Evolutionary conservation across 30 jellyfish, hydroid and myxozoan species (phyloP).

Genomic region (Sanderia malayensis): DNA sequence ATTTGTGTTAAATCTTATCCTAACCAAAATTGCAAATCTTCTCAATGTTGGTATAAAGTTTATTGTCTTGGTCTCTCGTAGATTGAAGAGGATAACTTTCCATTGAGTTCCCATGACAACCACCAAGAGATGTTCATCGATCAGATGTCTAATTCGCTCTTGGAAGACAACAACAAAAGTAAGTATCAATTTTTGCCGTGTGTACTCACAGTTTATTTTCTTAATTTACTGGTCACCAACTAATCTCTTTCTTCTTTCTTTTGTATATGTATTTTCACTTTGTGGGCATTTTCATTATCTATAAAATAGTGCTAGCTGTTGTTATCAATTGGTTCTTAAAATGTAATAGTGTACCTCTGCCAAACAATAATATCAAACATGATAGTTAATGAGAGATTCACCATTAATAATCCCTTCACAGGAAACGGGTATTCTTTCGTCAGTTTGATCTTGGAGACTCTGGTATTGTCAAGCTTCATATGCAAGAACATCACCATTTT

Average conservation of each 20-base stretch:
- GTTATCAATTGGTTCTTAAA: not conserved
- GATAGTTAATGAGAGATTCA: not conserved
- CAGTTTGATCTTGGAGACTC: conserved; percentile 2
- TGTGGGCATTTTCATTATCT: not conserved
- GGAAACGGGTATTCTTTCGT: not conserved
- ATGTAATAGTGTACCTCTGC: not conserved
- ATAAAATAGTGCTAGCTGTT: not conserved
- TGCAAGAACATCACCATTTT: conserved; percentile 1
- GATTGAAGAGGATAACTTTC: conserved; percentile 1
- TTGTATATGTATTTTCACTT: not conserved
- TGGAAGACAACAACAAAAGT: conserved; percentile 1
- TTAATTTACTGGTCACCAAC: not conserved
- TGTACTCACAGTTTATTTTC: not conserved
- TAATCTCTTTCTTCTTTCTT: not conserved
- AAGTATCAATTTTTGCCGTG: not conserved
- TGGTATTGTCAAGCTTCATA: conserved; percentile 1
- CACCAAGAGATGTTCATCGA: conserved; percentile 2
- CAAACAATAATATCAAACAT: not conserved
- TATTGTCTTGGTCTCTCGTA: not conserved
- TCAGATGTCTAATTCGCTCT: not conserved
- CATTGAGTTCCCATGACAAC: not conserved
- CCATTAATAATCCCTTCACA: not conserved
- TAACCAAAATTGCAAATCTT: not conserved
- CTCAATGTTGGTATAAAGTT: conserved; percentile 1
- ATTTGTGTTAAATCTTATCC: not conserved